Evolutionary conservation across 2,888 invertebrate genomes (phyloP), one percentile per base, ranked within the genome.

Genomic region (Epinotia ramella): DNA sequence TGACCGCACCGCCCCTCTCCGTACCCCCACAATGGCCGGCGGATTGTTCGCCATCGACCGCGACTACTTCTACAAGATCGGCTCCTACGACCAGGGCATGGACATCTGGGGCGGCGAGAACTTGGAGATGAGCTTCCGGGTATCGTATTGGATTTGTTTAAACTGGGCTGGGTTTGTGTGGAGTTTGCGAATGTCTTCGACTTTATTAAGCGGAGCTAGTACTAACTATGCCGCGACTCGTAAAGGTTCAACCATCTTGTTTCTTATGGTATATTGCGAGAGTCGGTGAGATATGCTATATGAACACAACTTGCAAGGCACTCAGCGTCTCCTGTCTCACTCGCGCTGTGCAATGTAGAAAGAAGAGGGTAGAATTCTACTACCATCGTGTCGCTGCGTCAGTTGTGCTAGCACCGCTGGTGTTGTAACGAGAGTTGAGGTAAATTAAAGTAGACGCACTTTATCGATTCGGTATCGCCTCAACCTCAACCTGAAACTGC

Each of bases 71-170:
- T 98, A 99, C 93, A 98, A 99, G 94, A 96, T 99, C 79, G 99
- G 99, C 72, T 97, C 99, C 73, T 99, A 99, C 90, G 99, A 99
- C 91, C 97, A 99, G 92, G 99, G 99, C 83, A 99, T 99, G 99
- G 99, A 99, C 92, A 99, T 99, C 85, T 99, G 99, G 99, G 99
- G 99, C 70, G 98, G 98, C 68, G 98, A 99, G 92, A 98, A 98
- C 92, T 95, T 99, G 65, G 98, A 99, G 93, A 98, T 99, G 97
- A 98, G 98, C 86, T 98, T 98, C 92, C 95, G 98, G 96, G 98
- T 98, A 95, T 90, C 95, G 95, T 88, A 84, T 82, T 73, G 16
- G 53, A 53, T n/a, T 53, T 53, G 16, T 53, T 53, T 13, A 46
- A 44, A 46, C 1, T 53, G 53, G 53, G 53, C n/a, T 7, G 7